Evolutionary conservation across 2,113 vertebrate genomes (phyloP).

Genomic region (Alces alces): DNA sequence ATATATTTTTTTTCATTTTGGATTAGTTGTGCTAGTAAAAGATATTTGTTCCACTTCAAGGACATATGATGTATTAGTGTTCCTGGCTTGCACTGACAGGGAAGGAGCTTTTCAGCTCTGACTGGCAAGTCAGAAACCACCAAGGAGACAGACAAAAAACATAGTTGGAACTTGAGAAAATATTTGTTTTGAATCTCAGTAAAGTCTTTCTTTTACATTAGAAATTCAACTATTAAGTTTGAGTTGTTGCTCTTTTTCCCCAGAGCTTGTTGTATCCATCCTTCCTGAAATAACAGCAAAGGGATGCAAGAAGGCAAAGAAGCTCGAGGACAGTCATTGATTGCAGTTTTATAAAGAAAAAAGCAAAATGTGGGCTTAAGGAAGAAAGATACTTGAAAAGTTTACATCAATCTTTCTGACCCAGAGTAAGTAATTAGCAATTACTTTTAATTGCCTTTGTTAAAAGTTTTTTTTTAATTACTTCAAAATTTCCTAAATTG

Average conservation of each 20-base stretch:
- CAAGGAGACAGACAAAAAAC: neutral
- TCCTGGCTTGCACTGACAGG: neutral
- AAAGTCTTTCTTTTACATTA: neutral
- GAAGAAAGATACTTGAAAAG: neutral
- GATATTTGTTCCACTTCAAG: conserved; percentile 36
- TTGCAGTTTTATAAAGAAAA: neutral
- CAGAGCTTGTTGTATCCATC: neutral
- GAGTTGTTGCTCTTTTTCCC: neutral
- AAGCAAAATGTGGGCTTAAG: neutral
- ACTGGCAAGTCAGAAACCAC: conserved; percentile 13
- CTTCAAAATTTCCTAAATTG: neutral
- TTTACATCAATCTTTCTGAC: neutral
- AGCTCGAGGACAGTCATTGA: neutral
- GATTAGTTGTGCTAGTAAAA: neutral
- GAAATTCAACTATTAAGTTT: neutral
- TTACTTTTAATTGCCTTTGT: neutral
- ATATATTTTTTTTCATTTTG: conserved; percentile 24
- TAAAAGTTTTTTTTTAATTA: neutral
- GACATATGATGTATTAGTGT: conserved; percentile 17
- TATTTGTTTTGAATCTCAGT: neutral
- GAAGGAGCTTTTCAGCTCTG: neutral
- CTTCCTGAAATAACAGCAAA: neutral
- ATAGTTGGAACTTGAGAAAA: neutral
- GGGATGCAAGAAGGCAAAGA: neutral
- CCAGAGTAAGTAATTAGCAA: neutral